Evolutionary conservation across 2,888 invertebrate species (phyloP), one percentile per base, ranked within the genome.

Genomic region (Enoplolaimus lenunculus): DNA sequence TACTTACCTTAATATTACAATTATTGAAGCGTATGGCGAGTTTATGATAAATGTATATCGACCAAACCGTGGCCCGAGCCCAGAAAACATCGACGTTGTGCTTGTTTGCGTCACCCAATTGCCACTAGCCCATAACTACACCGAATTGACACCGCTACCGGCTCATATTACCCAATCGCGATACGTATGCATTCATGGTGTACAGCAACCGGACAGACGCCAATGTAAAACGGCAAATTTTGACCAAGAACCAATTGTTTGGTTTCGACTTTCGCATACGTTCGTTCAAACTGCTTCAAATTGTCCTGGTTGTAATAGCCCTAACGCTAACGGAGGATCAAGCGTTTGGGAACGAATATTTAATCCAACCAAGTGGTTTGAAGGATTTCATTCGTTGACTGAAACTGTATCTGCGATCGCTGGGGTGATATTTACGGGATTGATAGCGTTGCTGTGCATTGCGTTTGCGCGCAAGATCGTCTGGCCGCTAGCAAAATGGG

Each of bases 221-320:
- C n/a, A n/a, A n/a, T n/a, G n/a, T n/a, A n/a, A n/a, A n/a, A n/a
- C n/a, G 64, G 64, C 64, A 16, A 33, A 7, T 7, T 62, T 62
- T 26, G 30, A 62, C 16, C 28, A 62, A 26, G 64, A 62, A 62
- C 64, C 64, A 7, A n/a, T 62, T 33, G 7, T 7, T 33, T 7
- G 26, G 64, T 62, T 62, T 26, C 30, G 31, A n/a, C 64, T 62
- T 16, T 7, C 7, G 7, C 28, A 26, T n/a, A 62, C 64, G 30
- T 62, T 62, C 64, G 31, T 62, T n/a, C 30, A 62, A 26, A 62
- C 7, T 7, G 64, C 7, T 16, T 29, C 30, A 29, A 33, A 62
- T 26, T 62, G 64, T 62, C 64, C 64, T 7, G 64, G 64, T 26
- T 62, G 64, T n/a, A 62, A 62, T n/a, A n/a, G n/a, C n/a, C n/a